Percentiles rank a stretch among this genome's conserved stretches.
Evolutionary conservation across 2,888 invertebrate genomes (phyloP).

Genomic region (Macaria notata): DNA sequence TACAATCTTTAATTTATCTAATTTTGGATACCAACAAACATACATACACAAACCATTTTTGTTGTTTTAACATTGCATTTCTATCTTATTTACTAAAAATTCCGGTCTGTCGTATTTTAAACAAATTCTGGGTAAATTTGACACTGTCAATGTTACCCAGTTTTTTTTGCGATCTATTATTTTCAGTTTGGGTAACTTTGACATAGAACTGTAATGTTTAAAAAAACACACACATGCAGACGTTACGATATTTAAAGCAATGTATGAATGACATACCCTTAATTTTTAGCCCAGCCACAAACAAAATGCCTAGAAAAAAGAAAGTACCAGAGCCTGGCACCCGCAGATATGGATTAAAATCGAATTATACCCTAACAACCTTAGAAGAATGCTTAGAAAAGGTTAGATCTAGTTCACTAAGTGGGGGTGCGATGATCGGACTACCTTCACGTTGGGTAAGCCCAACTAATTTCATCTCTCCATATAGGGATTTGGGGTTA

Average conservation of each 20-base stretch:
- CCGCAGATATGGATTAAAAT: constrained; percentile 14
- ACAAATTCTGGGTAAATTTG: constrained; percentile 14
- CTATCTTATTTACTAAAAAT: no score
- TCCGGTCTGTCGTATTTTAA: constrained; percentile 2
- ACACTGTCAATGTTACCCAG: constrained; percentile 8
- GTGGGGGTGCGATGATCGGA: no score
- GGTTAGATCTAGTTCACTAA: constrained; percentile 15
- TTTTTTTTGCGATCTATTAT: constrained; percentile 6
- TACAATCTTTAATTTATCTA: no score
- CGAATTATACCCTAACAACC: constrained; percentile 5
- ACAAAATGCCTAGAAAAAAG: constrained; percentile 9
- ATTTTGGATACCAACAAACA: no score
- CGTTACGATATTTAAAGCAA: constrained; percentile 3
- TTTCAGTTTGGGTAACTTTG: constrained; percentile 10
- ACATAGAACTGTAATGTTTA: constrained; percentile 4
- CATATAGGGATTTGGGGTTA: no score
- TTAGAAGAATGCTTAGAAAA: constrained; percentile 8
- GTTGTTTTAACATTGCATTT: no score
- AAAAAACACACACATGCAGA: constrained; percentile 3
- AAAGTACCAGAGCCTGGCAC: constrained; percentile 15
- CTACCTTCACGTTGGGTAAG: no score
- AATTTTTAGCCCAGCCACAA: constrained; percentile 7
- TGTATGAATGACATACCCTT: constrained; percentile 10
- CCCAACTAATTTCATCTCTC: no score
- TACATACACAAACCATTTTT: no score